Percentiles rank a stretch among this genome's conserved stretches.
Conservation (phyloP, 2,797 vertebrate genomes). For the Malacoraja senta region DNA sequence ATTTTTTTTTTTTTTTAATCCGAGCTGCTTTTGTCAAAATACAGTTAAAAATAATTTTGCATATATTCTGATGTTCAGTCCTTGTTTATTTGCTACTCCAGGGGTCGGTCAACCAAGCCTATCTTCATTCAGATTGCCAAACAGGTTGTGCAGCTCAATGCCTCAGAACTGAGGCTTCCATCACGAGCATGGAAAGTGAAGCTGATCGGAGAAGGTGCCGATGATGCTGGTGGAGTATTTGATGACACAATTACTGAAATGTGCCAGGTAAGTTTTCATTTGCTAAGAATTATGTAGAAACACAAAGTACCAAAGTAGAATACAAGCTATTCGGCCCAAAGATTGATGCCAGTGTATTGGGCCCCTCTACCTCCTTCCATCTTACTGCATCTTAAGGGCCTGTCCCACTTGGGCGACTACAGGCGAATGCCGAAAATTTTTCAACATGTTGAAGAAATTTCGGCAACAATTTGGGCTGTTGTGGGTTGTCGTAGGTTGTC, state of each 20-base stretch:
- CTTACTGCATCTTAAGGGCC: background rate
- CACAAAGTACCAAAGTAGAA: background rate
- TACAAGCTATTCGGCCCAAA: too few relatives aligned
- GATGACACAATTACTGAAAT: constrained; percentile 76
- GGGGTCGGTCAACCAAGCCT: constrained; percentile 69
- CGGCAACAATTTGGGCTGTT: too few relatives aligned
- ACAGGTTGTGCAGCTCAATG: constrained; percentile 69
- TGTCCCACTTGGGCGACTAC: too few relatives aligned
- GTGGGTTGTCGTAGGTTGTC: too few relatives aligned
- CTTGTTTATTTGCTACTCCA: constrained; percentile 42
- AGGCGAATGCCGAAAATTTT: too few relatives aligned
- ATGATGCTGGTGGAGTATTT: constrained; percentile 71
- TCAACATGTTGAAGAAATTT: too few relatives aligned
- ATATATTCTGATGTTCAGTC: background rate
- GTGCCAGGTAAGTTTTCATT: constrained; percentile 59
- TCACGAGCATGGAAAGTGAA: constrained; percentile 75
- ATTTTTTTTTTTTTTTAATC: background rate
- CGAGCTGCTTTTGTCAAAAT: background rate
- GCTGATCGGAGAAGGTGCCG: constrained; percentile 69
- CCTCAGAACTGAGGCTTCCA: constrained; percentile 66
- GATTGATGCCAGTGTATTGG: too few relatives aligned
- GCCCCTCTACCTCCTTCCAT: too few relatives aligned
- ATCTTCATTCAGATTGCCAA: constrained; percentile 73
- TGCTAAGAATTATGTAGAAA: background rate
- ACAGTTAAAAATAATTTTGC: background rate